Conservation (phyloP, 2,888 invertebrate genomes). For the Lepidocyrtinus sp. region DNA sequence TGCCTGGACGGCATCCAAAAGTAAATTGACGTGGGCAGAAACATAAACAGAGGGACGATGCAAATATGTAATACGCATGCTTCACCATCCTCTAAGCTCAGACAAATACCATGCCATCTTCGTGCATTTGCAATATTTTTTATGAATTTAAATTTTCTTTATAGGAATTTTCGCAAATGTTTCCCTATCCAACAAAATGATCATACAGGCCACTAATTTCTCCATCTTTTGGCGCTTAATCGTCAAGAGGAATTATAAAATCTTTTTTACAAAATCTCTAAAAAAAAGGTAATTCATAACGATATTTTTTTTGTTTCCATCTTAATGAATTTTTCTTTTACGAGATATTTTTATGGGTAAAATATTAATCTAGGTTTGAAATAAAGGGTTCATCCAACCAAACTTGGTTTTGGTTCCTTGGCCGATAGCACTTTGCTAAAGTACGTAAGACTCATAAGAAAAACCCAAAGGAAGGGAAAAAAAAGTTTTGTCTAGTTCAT, state of each 20-base stretch:
- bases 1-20: constrained; percentile 46
- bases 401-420: constrained; percentile 14
- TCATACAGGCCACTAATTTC: neutral
- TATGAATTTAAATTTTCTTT: neutral
- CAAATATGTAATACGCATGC: constrained; percentile 9
- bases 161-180: no score
- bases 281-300: no score
- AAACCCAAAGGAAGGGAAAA: neutral
- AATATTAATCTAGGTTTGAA: neutral
- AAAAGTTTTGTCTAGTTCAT: neutral
- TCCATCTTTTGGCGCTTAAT: neutral
- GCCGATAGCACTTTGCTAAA: no score
- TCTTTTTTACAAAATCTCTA: no score
- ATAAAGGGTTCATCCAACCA: constrained; percentile 9
- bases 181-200: no score
- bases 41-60: neutral
- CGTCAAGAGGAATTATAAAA: neutral
- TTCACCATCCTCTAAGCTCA: neutral
- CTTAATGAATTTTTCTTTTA: neutral
- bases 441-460: neutral
- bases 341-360: neutral
- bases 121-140: neutral
- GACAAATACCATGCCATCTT: neutral
- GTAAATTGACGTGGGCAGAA: constrained; percentile 57
- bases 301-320: neutral